Evolutionary conservation across 1,140 invertebrate species (phyloP).

Genomic region (Trichonephila inaurata): DNA sequence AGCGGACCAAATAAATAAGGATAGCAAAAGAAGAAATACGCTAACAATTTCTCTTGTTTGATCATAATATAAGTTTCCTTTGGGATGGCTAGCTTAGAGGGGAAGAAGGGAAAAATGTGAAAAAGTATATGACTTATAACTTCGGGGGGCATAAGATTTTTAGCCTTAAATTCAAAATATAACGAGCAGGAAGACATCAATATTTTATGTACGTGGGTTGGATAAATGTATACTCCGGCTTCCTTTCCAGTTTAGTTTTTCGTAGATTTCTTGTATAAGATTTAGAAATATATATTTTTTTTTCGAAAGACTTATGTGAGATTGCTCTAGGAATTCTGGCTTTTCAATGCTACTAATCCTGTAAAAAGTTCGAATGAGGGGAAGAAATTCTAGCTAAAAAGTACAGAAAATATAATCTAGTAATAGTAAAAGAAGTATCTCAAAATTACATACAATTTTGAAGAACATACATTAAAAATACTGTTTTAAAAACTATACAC

Average conservation of each 20-base stretch:
- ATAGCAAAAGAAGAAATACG: constrained; percentile 49
- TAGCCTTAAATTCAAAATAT: constrained; percentile 68
- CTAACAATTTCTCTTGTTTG: constrained; percentile 68
- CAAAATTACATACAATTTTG: too few species aligned
- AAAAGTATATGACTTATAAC: constrained; percentile 54
- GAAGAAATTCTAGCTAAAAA: too few species aligned
- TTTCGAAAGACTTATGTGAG: not conserved
- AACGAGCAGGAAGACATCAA: constrained; percentile 56
- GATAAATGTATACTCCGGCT: not conserved
- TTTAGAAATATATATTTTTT: not conserved
- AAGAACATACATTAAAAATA: too few species aligned
- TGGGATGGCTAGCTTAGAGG: not conserved
- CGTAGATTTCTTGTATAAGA: not conserved
- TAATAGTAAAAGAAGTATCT: too few species aligned
- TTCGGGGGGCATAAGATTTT: constrained; percentile 50
- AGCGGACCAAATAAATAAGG: constrained; percentile 22
- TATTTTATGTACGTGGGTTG: constrained; percentile 49
- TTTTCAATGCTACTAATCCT: not conserved
- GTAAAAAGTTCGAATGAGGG: too few species aligned
- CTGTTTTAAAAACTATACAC: too few species aligned
- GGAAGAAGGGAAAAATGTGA: not conserved
- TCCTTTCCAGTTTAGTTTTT: not conserved
- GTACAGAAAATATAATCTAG: too few species aligned
- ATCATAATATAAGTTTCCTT: constrained; percentile 35
- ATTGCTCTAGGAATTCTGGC: not conserved